Conservation (phyloP, 2,888 invertebrate genomes). For the Sesia bembeciformis region DNA sequence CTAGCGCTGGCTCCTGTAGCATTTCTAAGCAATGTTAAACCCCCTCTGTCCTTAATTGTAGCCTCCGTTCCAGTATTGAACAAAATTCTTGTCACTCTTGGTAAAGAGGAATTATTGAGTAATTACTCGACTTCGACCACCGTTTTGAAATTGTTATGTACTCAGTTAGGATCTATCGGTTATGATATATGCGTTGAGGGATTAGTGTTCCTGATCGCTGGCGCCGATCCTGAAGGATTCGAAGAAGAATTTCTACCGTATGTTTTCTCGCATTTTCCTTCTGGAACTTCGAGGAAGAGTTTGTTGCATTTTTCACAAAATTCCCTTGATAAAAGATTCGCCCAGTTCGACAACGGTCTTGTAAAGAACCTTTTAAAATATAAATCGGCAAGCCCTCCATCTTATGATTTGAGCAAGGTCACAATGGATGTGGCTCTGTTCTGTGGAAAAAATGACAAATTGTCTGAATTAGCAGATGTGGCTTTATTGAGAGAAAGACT, state of each 20-base stretch:
- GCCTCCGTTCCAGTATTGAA: conserved; percentile 25
- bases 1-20: conserved; percentile 73
- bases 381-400: conserved; percentile 15
- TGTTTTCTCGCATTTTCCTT: conserved; percentile 25
- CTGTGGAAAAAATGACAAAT: conserved; percentile 24
- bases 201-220: conserved; percentile 5
- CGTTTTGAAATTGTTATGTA: conserved; percentile 11
- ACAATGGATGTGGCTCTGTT: conserved; percentile 24
- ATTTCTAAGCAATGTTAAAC: conserved; percentile 43
- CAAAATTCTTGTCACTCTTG: conserved; percentile 43
- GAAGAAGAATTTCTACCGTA: conserved; percentile 20
- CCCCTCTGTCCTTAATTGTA: conserved; percentile 21
- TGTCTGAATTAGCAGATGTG: conserved; percentile 26
- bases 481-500: conserved; percentile 14
- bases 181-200: conserved; percentile 8
- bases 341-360: conserved; percentile 29
- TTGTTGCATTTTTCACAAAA: conserved; percentile 29
- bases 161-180: conserved; percentile 3
- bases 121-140: conserved; percentile 8
- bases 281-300: conserved; percentile 29
- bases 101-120: conserved; percentile 18
- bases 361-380: conserved; percentile 11
- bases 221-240: conserved; percentile 18
- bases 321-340: conserved; percentile 18
- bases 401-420: conserved; percentile 29